Conservation (phyloP, 2,888 invertebrate genomes). For the Orthosia incerta region DNA sequence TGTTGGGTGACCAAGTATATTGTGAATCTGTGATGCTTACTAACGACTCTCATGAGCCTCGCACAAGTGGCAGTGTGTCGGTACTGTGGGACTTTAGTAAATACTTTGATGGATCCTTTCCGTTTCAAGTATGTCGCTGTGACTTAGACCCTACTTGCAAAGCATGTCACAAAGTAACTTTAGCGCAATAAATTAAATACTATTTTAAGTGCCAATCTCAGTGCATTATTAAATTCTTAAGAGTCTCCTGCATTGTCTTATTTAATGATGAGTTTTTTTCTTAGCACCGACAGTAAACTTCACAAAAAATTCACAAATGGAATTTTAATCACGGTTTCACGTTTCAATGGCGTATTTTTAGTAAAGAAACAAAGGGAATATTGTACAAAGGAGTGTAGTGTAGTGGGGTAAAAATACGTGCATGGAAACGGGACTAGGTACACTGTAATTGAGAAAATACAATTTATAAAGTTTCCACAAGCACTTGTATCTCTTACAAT, state of each 20-base stretch:
- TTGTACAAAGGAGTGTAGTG: conserved; percentile 24
- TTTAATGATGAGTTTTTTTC: neutral
- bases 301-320: conserved; percentile 1
- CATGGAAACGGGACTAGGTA: neutral
- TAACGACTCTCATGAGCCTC: conserved; percentile 74
- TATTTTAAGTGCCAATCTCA: conserved; percentile 18
- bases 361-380: conserved; percentile 27
- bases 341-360: conserved; percentile 18
- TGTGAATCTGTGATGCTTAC: conserved; percentile 78
- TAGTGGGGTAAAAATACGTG: conserved; percentile 26
- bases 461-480: conserved; percentile 39
- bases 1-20: conserved; percentile 78
- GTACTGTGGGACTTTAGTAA: conserved; percentile 83
- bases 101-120: conserved; percentile 78
- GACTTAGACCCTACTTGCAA: conserved; percentile 77
- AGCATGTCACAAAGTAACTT: conserved; percentile 71
- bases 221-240: conserved; percentile 35
- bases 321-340: conserved; percentile 31
- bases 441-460: conserved; percentile 19
- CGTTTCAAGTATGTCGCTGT: conserved; percentile 80
- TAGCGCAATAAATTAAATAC: conserved; percentile 24
- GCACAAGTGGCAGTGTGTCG: conserved; percentile 74
- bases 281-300: too few relatives aligned
- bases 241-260: conserved; percentile 17
- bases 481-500: conserved; percentile 58